Percentiles rank a stretch among this genome's conserved stretches.
phyloP scores from a whole-genome alignment of 92 coral and sea anemone species.

The Epizoanthus rinbou region DNA sequence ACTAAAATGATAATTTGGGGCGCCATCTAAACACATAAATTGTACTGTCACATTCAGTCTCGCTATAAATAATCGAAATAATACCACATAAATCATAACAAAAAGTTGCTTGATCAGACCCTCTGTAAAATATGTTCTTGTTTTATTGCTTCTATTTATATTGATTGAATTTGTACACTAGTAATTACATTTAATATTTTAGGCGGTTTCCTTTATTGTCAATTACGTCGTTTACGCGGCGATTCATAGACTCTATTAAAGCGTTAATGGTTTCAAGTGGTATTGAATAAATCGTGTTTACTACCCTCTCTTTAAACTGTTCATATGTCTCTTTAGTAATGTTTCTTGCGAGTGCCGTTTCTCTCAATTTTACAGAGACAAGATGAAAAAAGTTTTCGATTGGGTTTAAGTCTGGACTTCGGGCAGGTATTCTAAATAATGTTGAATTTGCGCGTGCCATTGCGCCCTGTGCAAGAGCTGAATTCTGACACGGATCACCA shows the following conservation, averaged over 20 bases:
- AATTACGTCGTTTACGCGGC: slow-evolving; percentile 35
- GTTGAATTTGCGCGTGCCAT: slow-evolving; percentile 15
- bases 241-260: slow-evolving; percentile 48
- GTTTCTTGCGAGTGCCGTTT: slow-evolving; percentile 25
- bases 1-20: too few relatives aligned
- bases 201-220: slow-evolving; percentile 41
- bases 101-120: too few relatives aligned
- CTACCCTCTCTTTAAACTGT: slow-evolving; percentile 49
- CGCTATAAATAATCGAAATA: too few relatives aligned
- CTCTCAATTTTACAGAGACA: slow-evolving; percentile 7
- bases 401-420: slow-evolving; percentile 60
- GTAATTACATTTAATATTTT: slow-evolving; percentile 29
- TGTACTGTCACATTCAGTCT: too few relatives aligned
- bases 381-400: slow-evolving; percentile 51
- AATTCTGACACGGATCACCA: slow-evolving; percentile 57
- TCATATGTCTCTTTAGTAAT: slow-evolving; percentile 35
- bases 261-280: slow-evolving; percentile 40
- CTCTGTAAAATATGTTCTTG: too few relatives aligned
- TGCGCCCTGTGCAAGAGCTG: slow-evolving; percentile 24
- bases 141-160: too few relatives aligned
- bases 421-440: slow-evolving; percentile 43
- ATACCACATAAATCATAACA: too few relatives aligned
- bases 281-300: slow-evolving; percentile 25
- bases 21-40: too few relatives aligned
- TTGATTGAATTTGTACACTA: neutral